phyloP scores from a whole-genome alignment of 2,113 vertebrate species.

The Propithecus coquereli region DNA sequence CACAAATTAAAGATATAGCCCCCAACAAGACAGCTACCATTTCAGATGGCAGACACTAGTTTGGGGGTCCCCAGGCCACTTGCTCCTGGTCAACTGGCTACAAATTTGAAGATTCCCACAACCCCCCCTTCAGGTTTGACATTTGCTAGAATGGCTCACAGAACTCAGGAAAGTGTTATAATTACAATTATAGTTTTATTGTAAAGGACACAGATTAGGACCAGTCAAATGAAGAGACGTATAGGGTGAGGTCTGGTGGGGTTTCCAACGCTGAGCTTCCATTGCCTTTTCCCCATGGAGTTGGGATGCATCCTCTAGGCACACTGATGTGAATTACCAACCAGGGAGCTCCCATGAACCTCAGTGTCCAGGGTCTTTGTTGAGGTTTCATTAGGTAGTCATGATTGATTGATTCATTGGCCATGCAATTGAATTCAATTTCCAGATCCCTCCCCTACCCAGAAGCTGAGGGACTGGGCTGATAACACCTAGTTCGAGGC shows the following conservation, averaged over 20 bases:
- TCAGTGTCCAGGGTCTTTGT: background rate
- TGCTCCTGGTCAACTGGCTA: background rate
- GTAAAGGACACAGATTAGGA: background rate
- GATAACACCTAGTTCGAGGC: background rate
- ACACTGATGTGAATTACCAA: background rate
- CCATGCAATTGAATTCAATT: background rate
- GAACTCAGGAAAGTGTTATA: background rate
- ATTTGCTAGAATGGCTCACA: background rate
- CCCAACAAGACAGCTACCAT: background rate
- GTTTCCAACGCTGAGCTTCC: background rate
- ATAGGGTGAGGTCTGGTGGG: background rate
- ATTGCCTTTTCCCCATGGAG: rapidly evolving
- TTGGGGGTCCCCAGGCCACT: background rate
- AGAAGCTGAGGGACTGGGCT: background rate
- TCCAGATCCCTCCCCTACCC: background rate
- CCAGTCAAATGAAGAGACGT: background rate
- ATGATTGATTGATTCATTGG: background rate
- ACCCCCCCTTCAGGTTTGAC: background rate
- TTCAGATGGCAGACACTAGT: background rate
- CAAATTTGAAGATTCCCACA: background rate
- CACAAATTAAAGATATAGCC: background rate
- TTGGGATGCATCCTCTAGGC: background rate
- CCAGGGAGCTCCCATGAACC: background rate
- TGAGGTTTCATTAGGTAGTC: background rate
- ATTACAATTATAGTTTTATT: background rate